Percentiles rank a stretch among this genome's conserved stretches.
phyloP scores from a whole-genome alignment of 2,113 vertebrate genomes.

The Hemiscyllium ocellatum region DNA sequence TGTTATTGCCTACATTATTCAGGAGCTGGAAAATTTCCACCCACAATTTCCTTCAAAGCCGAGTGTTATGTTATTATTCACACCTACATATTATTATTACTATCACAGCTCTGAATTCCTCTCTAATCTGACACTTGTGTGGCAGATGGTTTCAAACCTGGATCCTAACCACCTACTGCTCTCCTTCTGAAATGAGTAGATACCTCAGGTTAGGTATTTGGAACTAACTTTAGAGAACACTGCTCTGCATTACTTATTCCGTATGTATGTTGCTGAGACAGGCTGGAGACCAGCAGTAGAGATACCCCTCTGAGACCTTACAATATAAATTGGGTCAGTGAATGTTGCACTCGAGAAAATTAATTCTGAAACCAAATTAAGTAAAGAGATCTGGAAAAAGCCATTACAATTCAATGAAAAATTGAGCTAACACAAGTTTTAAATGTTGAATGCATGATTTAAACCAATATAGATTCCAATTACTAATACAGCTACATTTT shows the following conservation, averaged over 20 bases:
- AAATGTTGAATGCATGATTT: neutral
- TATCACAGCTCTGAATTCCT: neutral
- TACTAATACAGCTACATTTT: conserved; percentile 2
- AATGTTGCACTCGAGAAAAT: neutral
- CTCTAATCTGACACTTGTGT: neutral
- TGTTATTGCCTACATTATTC: too few relatives aligned
- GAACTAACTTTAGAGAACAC: neutral
- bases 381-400: neutral
- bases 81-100: neutral
- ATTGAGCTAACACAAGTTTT: neutral
- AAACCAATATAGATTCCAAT: neutral
- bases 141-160: conserved; percentile 21
- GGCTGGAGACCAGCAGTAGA: neutral
- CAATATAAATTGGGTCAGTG: conserved; percentile 7
- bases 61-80: neutral
- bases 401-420: neutral
- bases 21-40: too few relatives aligned
- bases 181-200: neutral
- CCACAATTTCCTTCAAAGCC: neutral
- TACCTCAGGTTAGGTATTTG: neutral
- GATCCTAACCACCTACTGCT: conserved; percentile 1
- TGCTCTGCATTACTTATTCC: neutral
- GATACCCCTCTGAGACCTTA: conserved; percentile 12
- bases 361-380: conserved; percentile 30
- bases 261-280: neutral